Evolutionary conservation across 1,140 invertebrate species (phyloP), one percentile per base, ranked within the genome.

Genomic region (Dolichoris vasculosae): DNA sequence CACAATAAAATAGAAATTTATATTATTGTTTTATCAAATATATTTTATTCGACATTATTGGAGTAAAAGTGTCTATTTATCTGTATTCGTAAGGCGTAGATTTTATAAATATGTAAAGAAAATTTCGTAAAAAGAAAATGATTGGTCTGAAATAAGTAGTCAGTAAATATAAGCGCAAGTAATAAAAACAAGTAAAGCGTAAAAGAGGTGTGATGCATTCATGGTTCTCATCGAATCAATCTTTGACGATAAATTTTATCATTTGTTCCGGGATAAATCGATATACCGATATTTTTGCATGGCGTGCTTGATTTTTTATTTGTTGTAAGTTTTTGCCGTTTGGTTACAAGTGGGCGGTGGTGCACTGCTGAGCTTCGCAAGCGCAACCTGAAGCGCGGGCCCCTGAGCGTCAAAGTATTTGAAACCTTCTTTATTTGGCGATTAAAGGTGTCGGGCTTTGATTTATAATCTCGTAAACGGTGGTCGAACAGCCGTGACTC

Each of bases 391-490:
- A 73, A 73, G 38, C 15, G 32, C 17, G 32, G 51, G 26, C 48
- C 63, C 75, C 23, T 51, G 64, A 83, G 76, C 81, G 81, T 86
- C 85, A 86, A 83, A 86, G 73, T 87, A 88, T 88, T 88, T 87
- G 87, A 89, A 89, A 88, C 86, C 87, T 82, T 83, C 86, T 89
- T 90, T 89, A 89, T 88, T 88, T 86, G 88, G 85, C 88, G 88
- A 89, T 90, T 88, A 90, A 90, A 85, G 73, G 87, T 87, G 64
- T 79, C 85, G 85, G 46, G 75, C 40, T 82, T 90, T 89, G 90
- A 90, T 90, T 91, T 89, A 90, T 86, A 87, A 87, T 91, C 89
- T 91, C 88, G 79, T 90, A 90, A 90, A 90, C 82, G 87, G 78
- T 84, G 85, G 59, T 73, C 78, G 87, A 83, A 88, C 85, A 86